phyloP scores from a whole-genome alignment of 2,797 vertebrate species.

The Gorsachius magnificus region DNA sequence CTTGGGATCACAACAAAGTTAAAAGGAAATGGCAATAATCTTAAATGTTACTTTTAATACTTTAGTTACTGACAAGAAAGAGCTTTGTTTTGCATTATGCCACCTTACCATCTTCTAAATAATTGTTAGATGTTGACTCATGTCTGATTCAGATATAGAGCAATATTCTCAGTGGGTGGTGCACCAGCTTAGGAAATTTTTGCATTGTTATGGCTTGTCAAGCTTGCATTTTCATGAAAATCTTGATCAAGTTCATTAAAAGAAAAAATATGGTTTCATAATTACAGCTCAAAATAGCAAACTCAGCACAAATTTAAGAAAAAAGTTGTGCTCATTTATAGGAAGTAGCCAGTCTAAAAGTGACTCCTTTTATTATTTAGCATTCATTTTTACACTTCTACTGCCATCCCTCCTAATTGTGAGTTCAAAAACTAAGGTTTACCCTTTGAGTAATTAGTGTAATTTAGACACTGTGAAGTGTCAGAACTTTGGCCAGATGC shows the following conservation, averaged over 20 bases:
- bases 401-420: neutral
- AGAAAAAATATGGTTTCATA: neutral
- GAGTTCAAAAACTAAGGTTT: neutral
- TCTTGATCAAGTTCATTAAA: neutral
- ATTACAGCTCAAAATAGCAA: neutral
- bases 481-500: neutral
- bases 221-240: constrained; percentile 43
- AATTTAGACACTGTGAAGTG: neutral
- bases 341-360: neutral
- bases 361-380: neutral
- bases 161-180: constrained; percentile 39
- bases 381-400: neutral
- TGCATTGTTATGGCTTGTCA: constrained; percentile 39
- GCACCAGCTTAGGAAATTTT: constrained; percentile 25
- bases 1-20: neutral
- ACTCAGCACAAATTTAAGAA: neutral
- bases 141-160: constrained; percentile 37
- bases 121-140: constrained; percentile 28
- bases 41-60: neutral
- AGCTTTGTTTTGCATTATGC: neutral
- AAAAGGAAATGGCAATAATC: neutral
- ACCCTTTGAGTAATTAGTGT: neutral
- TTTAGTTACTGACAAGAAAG: neutral
- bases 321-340: neutral
- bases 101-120: neutral